Evolutionary conservation across 1,140 invertebrate species (phyloP).

Genomic region (Drosophila elegans): DNA sequence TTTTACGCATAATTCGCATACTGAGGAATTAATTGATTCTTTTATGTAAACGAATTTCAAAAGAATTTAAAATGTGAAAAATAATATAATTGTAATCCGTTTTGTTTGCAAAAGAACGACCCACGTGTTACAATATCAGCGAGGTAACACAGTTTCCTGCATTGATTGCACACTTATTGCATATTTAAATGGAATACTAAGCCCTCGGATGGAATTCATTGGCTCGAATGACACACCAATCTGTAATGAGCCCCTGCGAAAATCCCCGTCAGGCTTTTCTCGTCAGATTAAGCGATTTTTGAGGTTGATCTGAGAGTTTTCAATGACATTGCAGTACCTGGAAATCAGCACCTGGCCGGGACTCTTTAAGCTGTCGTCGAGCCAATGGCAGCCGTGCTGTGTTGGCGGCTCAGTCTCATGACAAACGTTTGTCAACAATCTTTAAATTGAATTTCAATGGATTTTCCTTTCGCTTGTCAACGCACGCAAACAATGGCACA

Average conservation of each 20-base stretch:
- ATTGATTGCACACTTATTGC: not conserved
- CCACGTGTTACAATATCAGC: not conserved
- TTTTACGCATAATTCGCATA: too few species aligned
- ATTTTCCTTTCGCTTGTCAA: slow-evolving; percentile 61
- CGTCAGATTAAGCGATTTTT: slow-evolving; percentile 37
- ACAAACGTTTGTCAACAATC: slow-evolving; percentile 66
- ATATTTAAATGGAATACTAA: not conserved
- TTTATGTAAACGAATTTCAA: too few species aligned
- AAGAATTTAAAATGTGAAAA: too few species aligned
- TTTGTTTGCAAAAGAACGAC: too few species aligned
- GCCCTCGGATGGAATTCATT: not conserved
- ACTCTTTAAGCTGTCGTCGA: slow-evolving; percentile 43
- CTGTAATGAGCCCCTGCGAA: slow-evolving; percentile 25
- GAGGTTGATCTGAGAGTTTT: slow-evolving; percentile 28
- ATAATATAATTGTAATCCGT: too few species aligned
- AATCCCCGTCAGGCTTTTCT: slow-evolving; percentile 30
- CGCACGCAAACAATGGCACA: slow-evolving; percentile 45
- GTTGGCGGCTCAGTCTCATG: slow-evolving; percentile 35
- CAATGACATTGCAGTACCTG: slow-evolving; percentile 44
- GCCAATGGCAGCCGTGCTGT: slow-evolving; percentile 18
- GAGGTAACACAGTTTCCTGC: not conserved
- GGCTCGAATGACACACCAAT: slow-evolving; percentile 9
- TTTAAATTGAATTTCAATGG: slow-evolving; percentile 68
- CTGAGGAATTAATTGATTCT: too few species aligned
- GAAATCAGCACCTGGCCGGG: slow-evolving; percentile 28